Conservation (phyloP, 2,888 invertebrate genomes). For the Drosophila peninsularis region DNA sequence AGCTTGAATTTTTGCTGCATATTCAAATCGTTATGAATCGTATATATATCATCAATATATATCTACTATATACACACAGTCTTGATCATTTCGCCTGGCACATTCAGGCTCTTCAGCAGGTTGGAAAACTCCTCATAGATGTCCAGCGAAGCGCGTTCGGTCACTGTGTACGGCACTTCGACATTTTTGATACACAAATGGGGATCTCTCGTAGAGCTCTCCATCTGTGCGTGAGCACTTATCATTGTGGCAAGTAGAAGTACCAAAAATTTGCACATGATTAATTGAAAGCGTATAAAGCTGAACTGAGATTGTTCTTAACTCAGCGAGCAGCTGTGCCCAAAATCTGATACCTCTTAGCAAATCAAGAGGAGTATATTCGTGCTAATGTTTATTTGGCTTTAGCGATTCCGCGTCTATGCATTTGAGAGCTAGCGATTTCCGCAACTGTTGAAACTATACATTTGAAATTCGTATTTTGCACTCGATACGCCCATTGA, state of each 20-base stretch:
- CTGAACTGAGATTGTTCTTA: conserved; percentile 9
- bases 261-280: conserved; percentile 8
- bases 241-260: neutral
- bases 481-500: neutral
- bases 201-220: neutral
- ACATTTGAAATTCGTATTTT: neutral
- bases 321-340: neutral
- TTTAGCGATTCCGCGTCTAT: neutral
- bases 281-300: neutral
- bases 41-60: neutral
- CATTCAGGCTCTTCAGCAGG: conserved; percentile 1
- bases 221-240: neutral
- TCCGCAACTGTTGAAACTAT: neutral
- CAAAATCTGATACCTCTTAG: neutral
- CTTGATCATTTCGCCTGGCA: conserved; percentile 21
- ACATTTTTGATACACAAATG: conserved; percentile 17
- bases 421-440: neutral
- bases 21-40: too few species aligned
- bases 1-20: conserved; percentile 9
- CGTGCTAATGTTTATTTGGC: neutral
- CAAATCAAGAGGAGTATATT: neutral
- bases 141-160: conserved; percentile 1
- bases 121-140: conserved; percentile 1
- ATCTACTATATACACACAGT: conserved; percentile 9
- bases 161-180: neutral